These are phyloP conservation scores for Genyomyrus donnyi DNA, from an alignment of 2,113 vertebrate genomes.

Conservation along the genomic window DNA sequence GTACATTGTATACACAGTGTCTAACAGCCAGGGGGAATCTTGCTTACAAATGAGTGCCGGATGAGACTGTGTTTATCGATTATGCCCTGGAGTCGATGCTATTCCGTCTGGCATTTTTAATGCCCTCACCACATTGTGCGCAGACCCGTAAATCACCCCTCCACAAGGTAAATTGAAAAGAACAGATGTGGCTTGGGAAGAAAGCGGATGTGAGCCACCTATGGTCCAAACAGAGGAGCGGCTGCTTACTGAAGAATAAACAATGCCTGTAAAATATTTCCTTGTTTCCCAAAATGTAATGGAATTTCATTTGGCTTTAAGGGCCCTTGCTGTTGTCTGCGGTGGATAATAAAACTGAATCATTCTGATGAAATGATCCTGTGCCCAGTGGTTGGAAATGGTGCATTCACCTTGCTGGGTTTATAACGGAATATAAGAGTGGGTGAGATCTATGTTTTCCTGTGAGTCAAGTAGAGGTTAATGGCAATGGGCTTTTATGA, in stretches of 20 bases:
- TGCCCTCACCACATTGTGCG: not conserved
- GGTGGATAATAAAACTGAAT: not conserved
- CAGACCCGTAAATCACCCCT: not conserved
- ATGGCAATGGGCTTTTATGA: not conserved
- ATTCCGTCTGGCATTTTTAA: not conserved
- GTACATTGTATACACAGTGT: not conserved
- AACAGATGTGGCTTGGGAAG: not conserved
- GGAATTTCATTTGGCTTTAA: not conserved
- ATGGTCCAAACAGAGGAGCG: not conserved
- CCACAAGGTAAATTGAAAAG: not conserved
- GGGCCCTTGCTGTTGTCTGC: not conserved
- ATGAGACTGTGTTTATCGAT: not conserved
- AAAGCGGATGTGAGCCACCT: not conserved
- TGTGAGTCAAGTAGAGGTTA: constrained; percentile 7
- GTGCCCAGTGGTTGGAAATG: not conserved
- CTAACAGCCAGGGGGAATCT: not conserved
- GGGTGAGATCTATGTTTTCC: not conserved
- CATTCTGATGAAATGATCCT: not conserved
- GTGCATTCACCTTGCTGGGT: not conserved
- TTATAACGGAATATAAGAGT: not conserved
- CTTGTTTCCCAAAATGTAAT: not conserved
- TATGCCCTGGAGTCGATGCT: not conserved
- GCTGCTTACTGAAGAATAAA: not conserved
- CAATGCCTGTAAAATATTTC: not conserved
- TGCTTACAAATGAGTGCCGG: not conserved